Evolutionary conservation across 2,113 vertebrate genomes (phyloP).

Genomic region (Antidorcas marsupialis): DNA sequence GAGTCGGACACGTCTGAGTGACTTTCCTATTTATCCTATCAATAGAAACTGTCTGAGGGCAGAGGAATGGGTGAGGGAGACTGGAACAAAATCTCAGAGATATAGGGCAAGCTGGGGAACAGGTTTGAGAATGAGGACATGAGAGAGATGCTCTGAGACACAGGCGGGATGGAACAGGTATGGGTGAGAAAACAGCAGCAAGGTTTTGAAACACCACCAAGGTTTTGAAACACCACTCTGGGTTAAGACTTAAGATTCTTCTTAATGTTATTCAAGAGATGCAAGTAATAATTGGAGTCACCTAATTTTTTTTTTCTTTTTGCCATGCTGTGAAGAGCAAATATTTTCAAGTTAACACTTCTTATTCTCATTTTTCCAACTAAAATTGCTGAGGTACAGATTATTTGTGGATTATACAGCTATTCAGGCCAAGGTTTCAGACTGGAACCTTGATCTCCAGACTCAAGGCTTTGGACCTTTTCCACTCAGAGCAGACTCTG

Average conservation of each 20-base stretch:
- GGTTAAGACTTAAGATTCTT: background rate
- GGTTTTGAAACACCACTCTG: background rate
- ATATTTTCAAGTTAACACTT: background rate
- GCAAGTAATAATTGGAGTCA: background rate
- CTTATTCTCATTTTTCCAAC: background rate
- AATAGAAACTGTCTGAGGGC: background rate
- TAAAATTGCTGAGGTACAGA: background rate
- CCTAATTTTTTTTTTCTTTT: background rate
- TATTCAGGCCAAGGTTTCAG: background rate
- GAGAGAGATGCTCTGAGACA: too few relatives aligned
- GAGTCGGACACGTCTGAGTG: too few relatives aligned
- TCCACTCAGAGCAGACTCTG: background rate
- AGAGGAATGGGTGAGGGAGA: background rate
- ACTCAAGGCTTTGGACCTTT: background rate
- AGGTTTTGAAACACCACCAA: background rate
- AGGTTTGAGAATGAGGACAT: background rate
- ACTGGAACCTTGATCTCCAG: background rate
- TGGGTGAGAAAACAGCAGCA: background rate
- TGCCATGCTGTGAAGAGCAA: background rate
- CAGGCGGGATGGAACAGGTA: background rate
- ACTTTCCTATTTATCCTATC: too few relatives aligned
- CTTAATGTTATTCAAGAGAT: background rate
- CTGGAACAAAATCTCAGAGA: background rate
- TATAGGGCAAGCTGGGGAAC: background rate
- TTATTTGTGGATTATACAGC: too few relatives aligned